phyloP scores from a whole-genome alignment of 92 coral and sea anemone genomes.

The Anthopleura xanthogrammica region DNA sequence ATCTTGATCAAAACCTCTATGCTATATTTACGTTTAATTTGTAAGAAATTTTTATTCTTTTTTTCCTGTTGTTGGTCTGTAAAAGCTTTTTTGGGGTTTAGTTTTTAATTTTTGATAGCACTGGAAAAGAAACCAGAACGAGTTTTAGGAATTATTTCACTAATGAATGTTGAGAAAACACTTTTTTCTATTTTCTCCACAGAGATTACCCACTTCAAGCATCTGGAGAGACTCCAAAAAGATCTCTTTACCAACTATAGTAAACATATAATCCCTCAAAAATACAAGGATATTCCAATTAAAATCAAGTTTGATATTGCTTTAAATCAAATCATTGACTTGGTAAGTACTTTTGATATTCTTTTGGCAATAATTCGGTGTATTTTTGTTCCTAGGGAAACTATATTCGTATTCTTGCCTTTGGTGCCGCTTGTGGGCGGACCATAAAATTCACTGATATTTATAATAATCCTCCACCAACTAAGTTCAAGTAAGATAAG shows the following conservation, averaged over 20 bases:
- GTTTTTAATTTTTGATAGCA: conserved; percentile 64
- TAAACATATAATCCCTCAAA: conserved; percentile 77
- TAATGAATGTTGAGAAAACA: conserved; percentile 24
- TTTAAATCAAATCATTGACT: conserved; percentile 81
- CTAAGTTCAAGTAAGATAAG: neutral
- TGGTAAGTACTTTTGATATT: conserved; percentile 53
- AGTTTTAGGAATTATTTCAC: neutral
- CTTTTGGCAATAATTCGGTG: neutral
- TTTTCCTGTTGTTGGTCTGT: neutral
- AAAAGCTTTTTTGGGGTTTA: neutral
- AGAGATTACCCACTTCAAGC: conserved; percentile 52
- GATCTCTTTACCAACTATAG: conserved; percentile 75
- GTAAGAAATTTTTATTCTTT: neutral
- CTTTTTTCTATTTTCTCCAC: conserved; percentile 26
- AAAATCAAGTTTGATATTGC: conserved; percentile 79
- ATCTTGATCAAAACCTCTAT: neutral
- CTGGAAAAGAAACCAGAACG: conserved; percentile 34
- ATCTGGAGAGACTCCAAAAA: conserved; percentile 56
- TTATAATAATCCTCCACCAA: neutral
- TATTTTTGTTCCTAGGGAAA: neutral
- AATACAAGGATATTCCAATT: conserved; percentile 57
- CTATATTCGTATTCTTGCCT: neutral
- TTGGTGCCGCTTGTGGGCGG: conserved; percentile 21
- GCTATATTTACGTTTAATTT: neutral
- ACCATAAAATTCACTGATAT: neutral